A percentile compares a stretch with the other conserved stretches of the same genome.
Conservation (phyloP, 1,140 invertebrate species). For the Procambarus virginalis region DNA sequence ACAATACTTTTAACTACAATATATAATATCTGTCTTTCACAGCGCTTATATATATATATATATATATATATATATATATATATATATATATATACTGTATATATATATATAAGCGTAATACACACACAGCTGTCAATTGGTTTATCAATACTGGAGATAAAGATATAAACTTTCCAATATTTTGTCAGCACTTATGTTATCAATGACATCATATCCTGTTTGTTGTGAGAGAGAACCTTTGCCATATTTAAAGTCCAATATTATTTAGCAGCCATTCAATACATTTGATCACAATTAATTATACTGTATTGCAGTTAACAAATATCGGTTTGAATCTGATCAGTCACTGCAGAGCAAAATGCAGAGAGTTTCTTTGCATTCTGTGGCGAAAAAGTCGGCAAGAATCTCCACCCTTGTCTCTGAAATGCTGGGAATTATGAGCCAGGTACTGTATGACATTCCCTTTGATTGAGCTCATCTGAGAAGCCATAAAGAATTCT, state of each 20-base stretch:
- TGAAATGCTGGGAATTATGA: slow-evolving; percentile 56
- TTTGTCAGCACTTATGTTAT: neutral
- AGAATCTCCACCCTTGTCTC: slow-evolving; percentile 50
- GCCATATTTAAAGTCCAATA: neutral
- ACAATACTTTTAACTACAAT: too few relatives aligned
- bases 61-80: too few relatives aligned
- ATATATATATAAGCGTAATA: too few relatives aligned
- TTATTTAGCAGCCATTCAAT: neutral
- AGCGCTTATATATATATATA: too few relatives aligned
- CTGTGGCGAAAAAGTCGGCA: slow-evolving; percentile 54
- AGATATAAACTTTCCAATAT: too few relatives aligned
- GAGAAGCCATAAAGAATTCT: too few relatives aligned
- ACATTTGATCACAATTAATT: neutral
- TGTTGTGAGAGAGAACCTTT: neutral
- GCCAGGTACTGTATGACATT: slow-evolving; percentile 12
- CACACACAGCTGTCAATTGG: too few relatives aligned
- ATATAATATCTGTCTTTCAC: too few relatives aligned
- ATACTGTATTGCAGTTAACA: slow-evolving; percentile 46
- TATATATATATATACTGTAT: too few relatives aligned
- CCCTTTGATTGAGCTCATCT: too few relatives aligned
- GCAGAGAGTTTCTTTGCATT: slow-evolving; percentile 55
- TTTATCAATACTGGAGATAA: too few relatives aligned
- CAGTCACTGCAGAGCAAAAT: slow-evolving; percentile 60
- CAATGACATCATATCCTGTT: neutral
- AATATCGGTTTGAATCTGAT: slow-evolving; percentile 50